Conservation (phyloP, 2,797 vertebrate genomes). For the Manis crassicaudata region DNA sequence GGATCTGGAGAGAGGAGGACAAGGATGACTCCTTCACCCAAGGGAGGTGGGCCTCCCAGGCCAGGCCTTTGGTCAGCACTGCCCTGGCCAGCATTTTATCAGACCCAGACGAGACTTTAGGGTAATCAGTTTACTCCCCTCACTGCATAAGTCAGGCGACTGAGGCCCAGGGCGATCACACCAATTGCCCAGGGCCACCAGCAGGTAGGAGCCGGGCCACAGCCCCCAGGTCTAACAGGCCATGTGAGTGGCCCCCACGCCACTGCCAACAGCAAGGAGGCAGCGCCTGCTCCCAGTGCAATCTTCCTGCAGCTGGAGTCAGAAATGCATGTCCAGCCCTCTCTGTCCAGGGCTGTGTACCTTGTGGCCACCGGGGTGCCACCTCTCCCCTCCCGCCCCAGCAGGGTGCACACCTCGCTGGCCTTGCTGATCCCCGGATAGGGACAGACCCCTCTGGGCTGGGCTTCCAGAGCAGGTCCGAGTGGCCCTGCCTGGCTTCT, state of each 20-base stretch:
- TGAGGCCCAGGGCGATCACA: not conserved
- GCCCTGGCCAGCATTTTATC: not conserved
- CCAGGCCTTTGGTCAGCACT: not conserved
- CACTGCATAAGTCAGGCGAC: not conserved
- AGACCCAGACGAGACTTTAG: not conserved
- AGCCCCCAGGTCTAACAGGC: not conserved
- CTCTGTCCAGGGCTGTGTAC: not conserved
- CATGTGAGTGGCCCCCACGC: not conserved
- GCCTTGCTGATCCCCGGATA: not conserved
- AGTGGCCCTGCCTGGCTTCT: not conserved
- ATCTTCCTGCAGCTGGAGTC: not conserved
- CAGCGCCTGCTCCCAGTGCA: not conserved
- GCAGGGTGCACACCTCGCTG: constrained; percentile 90
- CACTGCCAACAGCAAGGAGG: not conserved
- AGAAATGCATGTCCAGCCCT: not conserved
- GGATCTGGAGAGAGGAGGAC: constrained; percentile 84
- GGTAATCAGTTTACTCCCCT: not conserved
- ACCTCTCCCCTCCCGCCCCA: constrained; percentile 93
- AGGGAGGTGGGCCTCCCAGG: not conserved
- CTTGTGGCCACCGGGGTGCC: constrained; percentile 92
- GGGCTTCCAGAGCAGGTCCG: not conserved
- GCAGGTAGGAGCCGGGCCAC: not conserved
- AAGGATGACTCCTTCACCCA: not conserved
- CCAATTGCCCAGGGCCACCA: not conserved
- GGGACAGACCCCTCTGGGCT: not conserved